These are phyloP conservation scores for Meloidogyne exigua DNA, from an alignment of 1,140 invertebrate species.

Conservation along the genomic window DNA sequence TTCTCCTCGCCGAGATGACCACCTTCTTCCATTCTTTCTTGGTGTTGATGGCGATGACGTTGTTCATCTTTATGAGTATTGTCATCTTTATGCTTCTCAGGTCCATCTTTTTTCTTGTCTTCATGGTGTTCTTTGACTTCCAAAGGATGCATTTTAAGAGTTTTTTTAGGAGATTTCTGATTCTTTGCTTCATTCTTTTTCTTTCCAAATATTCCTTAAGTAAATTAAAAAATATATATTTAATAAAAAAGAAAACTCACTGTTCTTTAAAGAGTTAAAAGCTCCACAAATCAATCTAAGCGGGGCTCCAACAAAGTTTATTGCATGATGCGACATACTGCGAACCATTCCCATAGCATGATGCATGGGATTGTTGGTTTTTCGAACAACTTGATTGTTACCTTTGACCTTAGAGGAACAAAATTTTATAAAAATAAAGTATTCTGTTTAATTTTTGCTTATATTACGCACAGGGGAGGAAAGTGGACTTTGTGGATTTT, in stretches of 20 bases:
- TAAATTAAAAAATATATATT: not conserved
- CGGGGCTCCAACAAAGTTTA: not conserved
- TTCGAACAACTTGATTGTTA: not conserved
- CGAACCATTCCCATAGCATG: not conserved
- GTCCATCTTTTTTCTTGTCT: not conserved
- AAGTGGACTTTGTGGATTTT: not conserved
- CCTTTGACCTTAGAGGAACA: not conserved
- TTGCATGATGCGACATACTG: not conserved
- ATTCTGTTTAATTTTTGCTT: not conserved
- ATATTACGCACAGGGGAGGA: not conserved
- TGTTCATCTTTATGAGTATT: too few relatives aligned
- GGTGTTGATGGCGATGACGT: too few relatives aligned
- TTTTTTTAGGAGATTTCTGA: not conserved
- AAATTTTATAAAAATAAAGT: not conserved
- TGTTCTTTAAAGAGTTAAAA: not conserved
- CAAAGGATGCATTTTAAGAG: not conserved
- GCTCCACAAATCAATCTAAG: not conserved
- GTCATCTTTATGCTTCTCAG: not conserved
- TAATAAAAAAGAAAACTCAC: not conserved
- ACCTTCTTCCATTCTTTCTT: too few relatives aligned
- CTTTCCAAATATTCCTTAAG: not conserved
- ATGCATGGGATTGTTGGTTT: not conserved
- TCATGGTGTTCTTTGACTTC: not conserved
- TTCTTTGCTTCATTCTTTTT: not conserved
- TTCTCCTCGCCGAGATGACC: too few relatives aligned